Percentiles rank a stretch among this genome's conserved stretches.
Conservation (phyloP, 2,888 invertebrate genomes). For the Masnerella sp. region DNA sequence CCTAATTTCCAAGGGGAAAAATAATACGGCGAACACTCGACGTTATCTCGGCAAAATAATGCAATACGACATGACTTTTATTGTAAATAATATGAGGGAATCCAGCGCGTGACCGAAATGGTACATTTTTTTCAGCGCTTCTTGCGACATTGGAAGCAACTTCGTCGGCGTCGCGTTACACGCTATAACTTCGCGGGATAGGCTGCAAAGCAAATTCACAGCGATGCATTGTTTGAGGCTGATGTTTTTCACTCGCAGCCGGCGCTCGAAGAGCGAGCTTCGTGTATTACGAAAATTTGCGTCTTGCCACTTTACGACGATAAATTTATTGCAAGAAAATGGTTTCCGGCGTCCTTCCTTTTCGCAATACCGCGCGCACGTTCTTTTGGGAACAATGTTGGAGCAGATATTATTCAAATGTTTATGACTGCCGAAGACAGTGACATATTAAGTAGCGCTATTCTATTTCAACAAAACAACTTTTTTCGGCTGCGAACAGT, state of each 20-base stretch:
- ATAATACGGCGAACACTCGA: background rate
- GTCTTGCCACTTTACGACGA: conserved; percentile 63
- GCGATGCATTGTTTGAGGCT: conserved; percentile 49
- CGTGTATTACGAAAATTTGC: conserved; percentile 66
- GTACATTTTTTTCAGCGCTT: conserved; percentile 37
- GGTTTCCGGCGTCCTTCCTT: conserved; percentile 42
- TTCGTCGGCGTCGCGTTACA: conserved; percentile 50
- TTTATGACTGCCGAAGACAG: conserved; percentile 27
- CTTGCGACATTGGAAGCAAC: conserved; percentile 52
- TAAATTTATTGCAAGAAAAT: conserved; percentile 63
- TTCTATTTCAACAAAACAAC: background rate
- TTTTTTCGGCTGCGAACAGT: no score
- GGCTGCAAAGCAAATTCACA: conserved; percentile 52
- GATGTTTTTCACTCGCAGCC: conserved; percentile 43
- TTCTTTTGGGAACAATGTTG: conserved; percentile 34
- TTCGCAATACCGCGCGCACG: conserved; percentile 31
- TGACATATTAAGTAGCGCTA: background rate
- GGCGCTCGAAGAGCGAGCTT: conserved; percentile 38
- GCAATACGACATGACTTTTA: conserved; percentile 16
- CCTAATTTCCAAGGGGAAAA: conserved; percentile 13
- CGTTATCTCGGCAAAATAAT: conserved; percentile 8
- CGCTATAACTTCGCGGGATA: conserved; percentile 47
- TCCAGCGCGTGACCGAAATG: conserved; percentile 29
- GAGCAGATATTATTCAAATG: conserved; percentile 10
- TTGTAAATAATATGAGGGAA: conserved; percentile 28